Base-by-base conservation (phyloP, 37 sponge, comb jelly and placozoan species). In the Eunapius fragilis region DNA sequence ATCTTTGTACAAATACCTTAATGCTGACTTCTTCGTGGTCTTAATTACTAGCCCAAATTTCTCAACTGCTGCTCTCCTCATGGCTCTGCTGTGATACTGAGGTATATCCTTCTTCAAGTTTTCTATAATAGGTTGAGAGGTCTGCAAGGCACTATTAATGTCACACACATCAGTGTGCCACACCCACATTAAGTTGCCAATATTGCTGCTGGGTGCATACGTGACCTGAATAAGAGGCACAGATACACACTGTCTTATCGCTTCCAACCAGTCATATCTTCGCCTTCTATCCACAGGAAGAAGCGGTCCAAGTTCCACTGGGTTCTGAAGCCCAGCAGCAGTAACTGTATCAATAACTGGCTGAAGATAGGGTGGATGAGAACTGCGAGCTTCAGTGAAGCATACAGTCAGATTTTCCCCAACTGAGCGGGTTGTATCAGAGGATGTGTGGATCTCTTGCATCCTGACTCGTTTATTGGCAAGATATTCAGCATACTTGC, bases 81-180 rank as follows among this genome's bases (percentile, higher is more conserved):
- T 89, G 2, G 89, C 89, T 84, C 84, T 37, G 3, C 74, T 70
- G 49, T 88, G 83, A 38, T 70, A 88, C 25, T 77, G 58, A 17
- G 89, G 84, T 41, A 85, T 67, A 25, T 80, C 14, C 3, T 38
- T 45, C 3, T 90, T 85, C 9, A 36, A 31, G 4, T 30, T 5
- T 34, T 77, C 81, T 37, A 80, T 79, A 22, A 34, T 22, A 11
- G 45, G 45, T 36, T 77, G 45, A 25, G n/a, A 49, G 3, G 23
- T 45, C 28, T 85, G 76, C 6, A 77, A 38, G 35, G 85, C 85
- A 68, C 31, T 67, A 69, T 76, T 71, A 82, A 82, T 82, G 26
- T 45, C 70, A 12, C 45, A 35, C 4, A 45, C 82, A 34, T 23
- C 36, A n/a, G 33, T 69, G 26, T 82, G 82, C 84, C 84, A 84